Percentiles rank a stretch among this genome's conserved stretches.
These are phyloP conservation scores for Drepana falcataria DNA, from an alignment of 2,888 invertebrate species.

Conservation along the genomic window DNA sequence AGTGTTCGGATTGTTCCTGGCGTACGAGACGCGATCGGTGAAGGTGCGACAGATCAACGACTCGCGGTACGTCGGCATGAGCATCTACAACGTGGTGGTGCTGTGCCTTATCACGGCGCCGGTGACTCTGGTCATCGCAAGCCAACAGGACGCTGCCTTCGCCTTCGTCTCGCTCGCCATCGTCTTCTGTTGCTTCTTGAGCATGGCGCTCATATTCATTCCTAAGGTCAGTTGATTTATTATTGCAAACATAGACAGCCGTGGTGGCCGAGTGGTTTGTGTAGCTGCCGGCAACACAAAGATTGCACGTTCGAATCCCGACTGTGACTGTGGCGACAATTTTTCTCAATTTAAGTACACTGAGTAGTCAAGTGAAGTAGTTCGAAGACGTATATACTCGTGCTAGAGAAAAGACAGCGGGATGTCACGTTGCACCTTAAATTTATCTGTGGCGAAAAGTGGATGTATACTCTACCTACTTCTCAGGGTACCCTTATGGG, in stretches of 20 bases:
- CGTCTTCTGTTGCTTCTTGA: slow-evolving; percentile 98
- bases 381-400: no score
- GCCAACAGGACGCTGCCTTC: slow-evolving; percentile 98
- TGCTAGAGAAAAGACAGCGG: no score
- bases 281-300: no score
- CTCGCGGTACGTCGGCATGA: slow-evolving; percentile 98
- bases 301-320: no score
- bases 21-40: slow-evolving; percentile 98
- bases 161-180: slow-evolving; percentile 97
- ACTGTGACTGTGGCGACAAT: no score
- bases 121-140: slow-evolving; percentile 97
- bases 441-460: no score
- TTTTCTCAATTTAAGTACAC: no score
- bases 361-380: no score
- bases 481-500: no score
- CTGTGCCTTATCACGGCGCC: slow-evolving; percentile 98
- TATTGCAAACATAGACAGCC: background rate
- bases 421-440: no score
- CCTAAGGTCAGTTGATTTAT: slow-evolving; percentile 86
- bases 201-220: slow-evolving; percentile 98
- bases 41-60: slow-evolving; percentile 99
- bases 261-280: no score
- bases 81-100: slow-evolving; percentile 99
- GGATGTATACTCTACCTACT: no score
- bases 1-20: slow-evolving; percentile 97